Conservation (phyloP, 1,140 invertebrate genomes). For the Cyrtorhinus lividipennis region DNA sequence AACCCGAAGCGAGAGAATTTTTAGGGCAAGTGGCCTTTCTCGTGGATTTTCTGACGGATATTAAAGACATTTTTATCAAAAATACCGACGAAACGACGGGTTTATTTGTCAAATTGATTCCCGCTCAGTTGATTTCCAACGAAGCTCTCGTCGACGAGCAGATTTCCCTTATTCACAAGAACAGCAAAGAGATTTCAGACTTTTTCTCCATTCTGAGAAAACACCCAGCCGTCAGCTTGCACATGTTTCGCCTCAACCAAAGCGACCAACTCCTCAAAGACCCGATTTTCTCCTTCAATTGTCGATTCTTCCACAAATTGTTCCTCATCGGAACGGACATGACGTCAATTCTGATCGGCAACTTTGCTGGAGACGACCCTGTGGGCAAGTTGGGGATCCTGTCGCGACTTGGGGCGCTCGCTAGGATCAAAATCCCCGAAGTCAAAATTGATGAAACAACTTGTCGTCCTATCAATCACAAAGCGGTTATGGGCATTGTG, state of each 20-base stretch:
- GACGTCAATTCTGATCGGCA: not conserved
- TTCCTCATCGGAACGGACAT: not conserved
- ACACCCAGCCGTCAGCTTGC: not conserved
- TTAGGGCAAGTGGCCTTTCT: not conserved
- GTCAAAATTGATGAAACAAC: not conserved
- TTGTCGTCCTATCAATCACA: no score
- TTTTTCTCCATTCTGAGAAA: not conserved
- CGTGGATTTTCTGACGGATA: not conserved
- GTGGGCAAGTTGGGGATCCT: not conserved
- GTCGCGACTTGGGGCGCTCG: not conserved
- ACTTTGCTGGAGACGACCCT: not conserved
- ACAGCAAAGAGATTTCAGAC: not conserved
- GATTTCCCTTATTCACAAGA: not conserved
- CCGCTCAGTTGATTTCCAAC: not conserved
- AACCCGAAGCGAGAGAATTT: not conserved
- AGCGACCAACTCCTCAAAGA: not conserved
- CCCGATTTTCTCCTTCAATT: not conserved
- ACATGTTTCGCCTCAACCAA: not conserved
- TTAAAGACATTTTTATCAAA: not conserved
- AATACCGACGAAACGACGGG: not conserved
- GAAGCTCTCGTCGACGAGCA: not conserved
- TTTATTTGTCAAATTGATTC: not conserved
- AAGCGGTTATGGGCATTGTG: no score
- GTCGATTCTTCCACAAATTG: not conserved
- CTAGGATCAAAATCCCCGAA: not conserved